Evolutionary conservation across 1,140 invertebrate genomes (phyloP), one percentile per base, ranked within the genome.

Genomic region (Drosophila sproati): DNA sequence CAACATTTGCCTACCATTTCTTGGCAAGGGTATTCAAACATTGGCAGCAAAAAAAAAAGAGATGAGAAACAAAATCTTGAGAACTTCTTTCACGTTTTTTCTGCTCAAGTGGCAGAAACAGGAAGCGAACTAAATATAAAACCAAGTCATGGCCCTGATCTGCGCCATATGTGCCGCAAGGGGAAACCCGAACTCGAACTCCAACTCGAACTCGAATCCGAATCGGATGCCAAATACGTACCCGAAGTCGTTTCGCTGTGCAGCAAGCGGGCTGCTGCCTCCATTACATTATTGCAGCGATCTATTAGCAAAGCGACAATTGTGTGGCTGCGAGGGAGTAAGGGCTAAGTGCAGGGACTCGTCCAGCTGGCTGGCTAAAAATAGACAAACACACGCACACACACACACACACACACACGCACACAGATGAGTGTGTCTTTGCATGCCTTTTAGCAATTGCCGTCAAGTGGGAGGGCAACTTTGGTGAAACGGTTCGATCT

Each of bases 81-180:
- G 20, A 20, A 20, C 20, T 28, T 70, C 56, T 62, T 56, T 48
- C 52, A 51, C 34, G 63, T 61, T 66, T 48, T 34, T 34, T 32
- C 59, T 61, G 6, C 55, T 76, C 69, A 73, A 85, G 81, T 74
- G 73, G 60, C 72, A 80, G 61, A 82, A 88, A 83, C 82, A 87
- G 82, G 82, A 88, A 87, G 83, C 83, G 63, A 74, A 82, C 82
- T 88, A 87, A 87, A 87, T 87, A 87, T 87, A 88, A 82, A 87
- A 80, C 50, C 52, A 77, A 87, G 73, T 73, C 72, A 73, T 59
- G 81, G 80, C 71, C 80, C 81, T 73, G 73, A 52, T 48, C 41
- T 20, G 63, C 52, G 60, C 82, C 83, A 88, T 80, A 88, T 87
- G 82, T 80, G 79, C 63, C 45, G 8, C 39, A 20, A 54, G 37